Base-by-base conservation (phyloP, 2,888 invertebrate genomes). In the Rotaria macrura region DNA sequence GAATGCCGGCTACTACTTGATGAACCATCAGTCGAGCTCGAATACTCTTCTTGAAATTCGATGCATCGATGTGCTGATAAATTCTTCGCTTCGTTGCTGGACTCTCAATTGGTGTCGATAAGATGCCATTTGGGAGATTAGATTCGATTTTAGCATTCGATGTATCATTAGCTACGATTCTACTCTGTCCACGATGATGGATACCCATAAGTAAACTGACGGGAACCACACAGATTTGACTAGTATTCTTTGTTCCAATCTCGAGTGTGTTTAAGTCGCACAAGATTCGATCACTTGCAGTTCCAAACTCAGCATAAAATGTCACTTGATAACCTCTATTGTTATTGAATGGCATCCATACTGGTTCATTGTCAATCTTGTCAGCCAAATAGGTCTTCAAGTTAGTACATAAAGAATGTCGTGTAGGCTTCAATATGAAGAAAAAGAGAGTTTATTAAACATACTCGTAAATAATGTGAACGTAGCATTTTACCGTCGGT, bases 1-100 rank as follows among this genome's bases (percentile, higher is more conserved):
- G 92, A 0, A 94, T 94, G 87, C 93, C 93, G 88, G 93, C 93
- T 0, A 94, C 93, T 0, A 94, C 90, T 89, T 90, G 89, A 55
- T 88, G 89, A 25, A 90, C 90, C 72, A 89, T 88, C 38, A 90
- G 87, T 54, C 90, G 86, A 9, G 90, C 89, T 87, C 90, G 90
- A 85, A 90, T 89, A 38, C 90, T 90, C 86, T 89, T 90, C 85
- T 88, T 88, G 87, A 90, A 90, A 49, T 89, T 88, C 6, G 72
- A 72, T 20, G 29, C 17, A 23, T 25, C 29, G 38, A 72, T 25
- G 20, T 14, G 5, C 2, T 72, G 34, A 2, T 9, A 5, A 38
- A 72, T 38, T 23, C 38, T 72, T 6, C 25, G 12, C 38, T 38
- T 72, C 20, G 5, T 0, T 17, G 72, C 29, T n/a, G 55, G 2